Evolutionary conservation across 2,888 invertebrate species (phyloP).

Genomic region (Watsonalla binaria): DNA sequence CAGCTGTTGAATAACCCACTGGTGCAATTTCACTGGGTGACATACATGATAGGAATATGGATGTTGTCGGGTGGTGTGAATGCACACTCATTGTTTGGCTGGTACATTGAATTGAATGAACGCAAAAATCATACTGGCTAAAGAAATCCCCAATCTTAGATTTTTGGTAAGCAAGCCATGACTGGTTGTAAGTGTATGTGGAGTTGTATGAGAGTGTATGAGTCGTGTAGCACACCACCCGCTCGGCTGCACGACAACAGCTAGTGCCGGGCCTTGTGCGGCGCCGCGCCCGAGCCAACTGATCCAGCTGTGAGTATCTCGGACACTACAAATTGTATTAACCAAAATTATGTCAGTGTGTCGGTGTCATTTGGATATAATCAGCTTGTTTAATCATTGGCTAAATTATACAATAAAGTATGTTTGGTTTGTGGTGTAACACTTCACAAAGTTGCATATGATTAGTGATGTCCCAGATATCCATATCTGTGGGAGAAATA

Average conservation of each 20-base stretch:
- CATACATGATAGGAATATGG: slow-evolving; percentile 58
- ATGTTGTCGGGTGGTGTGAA: slow-evolving; percentile 49
- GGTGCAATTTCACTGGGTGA: slow-evolving; percentile 58
- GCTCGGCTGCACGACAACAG: slow-evolving; percentile 49
- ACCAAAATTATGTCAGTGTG: neutral
- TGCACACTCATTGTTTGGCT: slow-evolving; percentile 40
- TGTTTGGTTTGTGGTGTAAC: too few species aligned
- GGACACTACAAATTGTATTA: slow-evolving; percentile 5
- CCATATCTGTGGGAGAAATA: too few species aligned
- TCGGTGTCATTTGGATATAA: too few species aligned
- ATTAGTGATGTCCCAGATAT: too few species aligned
- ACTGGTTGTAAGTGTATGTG: neutral
- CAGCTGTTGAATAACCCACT: slow-evolving; percentile 7
- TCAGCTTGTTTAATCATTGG: too few species aligned
- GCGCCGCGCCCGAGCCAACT: slow-evolving; percentile 8
- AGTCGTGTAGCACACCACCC: slow-evolving; percentile 48
- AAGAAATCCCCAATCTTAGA: too few species aligned
- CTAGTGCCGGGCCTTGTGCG: slow-evolving; percentile 27
- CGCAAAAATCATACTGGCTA: neutral
- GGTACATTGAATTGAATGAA: neutral
- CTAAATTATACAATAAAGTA: too few species aligned
- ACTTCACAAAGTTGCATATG: too few species aligned
- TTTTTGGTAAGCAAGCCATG: too few species aligned
- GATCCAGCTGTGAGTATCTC: slow-evolving; percentile 17
- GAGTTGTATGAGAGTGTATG: slow-evolving; percentile 24